Base-by-base conservation (phyloP, 2,113 vertebrate genomes). In the Speoplatyrhinus poulsoni region DNA sequence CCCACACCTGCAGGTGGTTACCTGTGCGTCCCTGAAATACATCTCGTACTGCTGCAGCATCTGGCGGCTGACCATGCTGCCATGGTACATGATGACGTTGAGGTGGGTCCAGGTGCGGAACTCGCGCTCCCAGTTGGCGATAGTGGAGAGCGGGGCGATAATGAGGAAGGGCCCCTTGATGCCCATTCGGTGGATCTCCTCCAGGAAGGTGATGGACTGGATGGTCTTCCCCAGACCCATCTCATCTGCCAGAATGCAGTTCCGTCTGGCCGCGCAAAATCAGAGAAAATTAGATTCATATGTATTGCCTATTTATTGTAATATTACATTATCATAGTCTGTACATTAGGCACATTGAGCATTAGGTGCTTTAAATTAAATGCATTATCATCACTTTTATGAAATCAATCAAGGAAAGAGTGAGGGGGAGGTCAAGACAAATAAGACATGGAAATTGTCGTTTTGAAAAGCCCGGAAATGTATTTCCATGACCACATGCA, bases 11-110 rank as follows among this genome's bases (percentile, higher is more conserved):
- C 36, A 4, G 5, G 4, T 41, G 36, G 4, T 70, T 81, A 99
- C 98, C 96, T 99, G 97, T 46, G 96, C 87, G 61, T 99, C 98
- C 92, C 95, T 95, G 94, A 95, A 97, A 89, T 98, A 97, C 96
- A 99, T 99, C 82, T 99, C 98, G 58, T 99, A 99, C 85, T 98
- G 98, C 84, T 99, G 98, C 70, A 99, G 96, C 98, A 99, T 99
- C 88, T 99, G 98, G 83, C 97, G 92, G 91, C 98, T 99, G 89
- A 98, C 93, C 91, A 96, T 91, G 65, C 97, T 99, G 4, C 98
- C 98, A 1, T 99, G 98, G 86, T 99, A 99, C 65, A 99, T 97
- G 10, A 99, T 98, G 62, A 98, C 94, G 0, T 99, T 98, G 66
- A 96, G 93, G 81, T 97, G 90, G 47, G 97, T 97, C 98, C 98